A percentile compares a stretch with the other conserved stretches of the same genome.
phyloP scores from a whole-genome alignment of 2,797 vertebrate genomes.

The Odontamblyopus rebecca region DNA sequence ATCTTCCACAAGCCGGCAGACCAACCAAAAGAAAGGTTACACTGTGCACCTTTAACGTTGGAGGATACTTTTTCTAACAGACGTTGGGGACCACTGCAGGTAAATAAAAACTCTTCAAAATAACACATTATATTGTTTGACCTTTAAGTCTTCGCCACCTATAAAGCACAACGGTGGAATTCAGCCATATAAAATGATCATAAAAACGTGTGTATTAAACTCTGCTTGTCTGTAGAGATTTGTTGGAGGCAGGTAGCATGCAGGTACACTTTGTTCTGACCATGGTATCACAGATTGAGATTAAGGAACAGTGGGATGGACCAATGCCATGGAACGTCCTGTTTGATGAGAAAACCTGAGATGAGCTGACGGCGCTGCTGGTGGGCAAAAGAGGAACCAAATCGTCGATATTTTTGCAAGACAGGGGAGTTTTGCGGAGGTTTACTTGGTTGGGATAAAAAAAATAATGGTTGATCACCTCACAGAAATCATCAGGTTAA shows the following conservation, averaged over 20 bases:
- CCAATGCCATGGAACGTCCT: conserved; percentile 36
- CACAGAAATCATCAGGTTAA: not conserved
- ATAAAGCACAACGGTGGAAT: not conserved
- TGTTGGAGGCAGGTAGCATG: conserved; percentile 18
- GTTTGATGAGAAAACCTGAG: conserved; percentile 49
- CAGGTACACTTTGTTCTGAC: conserved; percentile 46
- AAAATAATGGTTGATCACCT: not conserved
- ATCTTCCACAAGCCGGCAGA: too few relatives aligned
- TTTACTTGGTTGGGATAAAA: not conserved
- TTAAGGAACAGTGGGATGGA: conserved; percentile 46
- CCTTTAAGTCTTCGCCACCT: not conserved
- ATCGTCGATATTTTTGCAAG: conserved; percentile 52
- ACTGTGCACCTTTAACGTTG: too few relatives aligned
- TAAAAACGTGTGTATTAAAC: conserved; percentile 14
- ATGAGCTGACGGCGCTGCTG: conserved; percentile 26
- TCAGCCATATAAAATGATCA: not conserved
- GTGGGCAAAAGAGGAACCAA: conserved; percentile 37
- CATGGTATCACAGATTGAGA: conserved; percentile 42
- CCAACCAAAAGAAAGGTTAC: too few relatives aligned
- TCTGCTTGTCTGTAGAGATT: conserved; percentile 16
- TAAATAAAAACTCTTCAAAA: not conserved
- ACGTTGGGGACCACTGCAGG: not conserved
- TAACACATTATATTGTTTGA: not conserved
- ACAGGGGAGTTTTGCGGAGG: not conserved
- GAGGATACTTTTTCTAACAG: not conserved